These are phyloP conservation scores for Chloroclysta siterata DNA, from an alignment of 2,888 invertebrate genomes.

Conservation along the genomic window DNA sequence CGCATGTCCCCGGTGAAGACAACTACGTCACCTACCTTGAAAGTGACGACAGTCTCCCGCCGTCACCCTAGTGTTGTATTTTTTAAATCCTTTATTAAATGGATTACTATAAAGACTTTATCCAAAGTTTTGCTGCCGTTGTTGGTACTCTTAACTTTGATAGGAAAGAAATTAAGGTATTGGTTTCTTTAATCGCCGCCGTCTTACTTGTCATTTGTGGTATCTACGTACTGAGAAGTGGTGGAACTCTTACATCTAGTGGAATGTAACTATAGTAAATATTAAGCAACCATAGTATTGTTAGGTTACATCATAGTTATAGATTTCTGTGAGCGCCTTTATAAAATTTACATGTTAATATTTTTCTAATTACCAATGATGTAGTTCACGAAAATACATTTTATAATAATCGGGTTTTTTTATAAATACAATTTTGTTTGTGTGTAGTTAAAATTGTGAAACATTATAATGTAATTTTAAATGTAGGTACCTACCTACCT, in stretches of 20 bases:
- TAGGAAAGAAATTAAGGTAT: background rate
- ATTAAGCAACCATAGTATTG: constrained; percentile 5
- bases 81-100: constrained; percentile 55
- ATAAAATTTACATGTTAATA: background rate
- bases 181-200: constrained; percentile 22
- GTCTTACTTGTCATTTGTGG: constrained; percentile 28
- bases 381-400: background rate
- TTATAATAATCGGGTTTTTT: background rate
- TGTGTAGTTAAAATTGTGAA: constrained; percentile 18
- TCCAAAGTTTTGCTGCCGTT: constrained; percentile 25
- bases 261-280: constrained; percentile 14
- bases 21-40: constrained; percentile 97
- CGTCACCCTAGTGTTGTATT: constrained; percentile 88
- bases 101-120: constrained; percentile 35
- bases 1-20: constrained; percentile 88
- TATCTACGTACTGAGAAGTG: constrained; percentile 12
- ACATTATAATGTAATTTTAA: constrained; percentile 6
- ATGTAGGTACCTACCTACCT: background rate
- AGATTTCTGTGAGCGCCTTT: background rate
- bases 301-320: constrained; percentile 3
- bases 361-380: background rate
- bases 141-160: constrained; percentile 21
- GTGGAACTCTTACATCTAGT: constrained; percentile 6
- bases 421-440: background rate
- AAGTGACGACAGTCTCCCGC: constrained; percentile 92